phyloP scores from a whole-genome alignment of 2,888 invertebrate genomes.

The Acanthococcus lagerstroemiae region DNA sequence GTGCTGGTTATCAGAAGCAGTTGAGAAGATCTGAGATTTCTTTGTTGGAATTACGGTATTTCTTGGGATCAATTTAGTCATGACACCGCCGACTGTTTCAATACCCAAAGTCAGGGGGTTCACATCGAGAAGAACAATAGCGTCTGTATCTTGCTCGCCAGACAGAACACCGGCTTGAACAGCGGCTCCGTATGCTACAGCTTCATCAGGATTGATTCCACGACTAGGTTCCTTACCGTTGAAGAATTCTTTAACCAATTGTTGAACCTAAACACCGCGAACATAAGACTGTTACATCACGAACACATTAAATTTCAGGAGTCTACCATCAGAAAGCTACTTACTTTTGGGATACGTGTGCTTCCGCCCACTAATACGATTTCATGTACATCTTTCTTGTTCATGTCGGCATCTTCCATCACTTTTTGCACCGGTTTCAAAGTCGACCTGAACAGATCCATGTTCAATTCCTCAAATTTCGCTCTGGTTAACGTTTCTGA shows the following conservation, averaged over 20 bases:
- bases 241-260: slow-evolving; percentile 87
- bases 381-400: slow-evolving; percentile 95
- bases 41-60: slow-evolving; percentile 99
- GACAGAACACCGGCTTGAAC: slow-evolving; percentile 97
- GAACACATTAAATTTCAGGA: too few species aligned
- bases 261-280: slow-evolving; percentile 53
- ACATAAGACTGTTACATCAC: too few species aligned
- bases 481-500: slow-evolving; percentile 95
- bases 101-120: slow-evolving; percentile 99
- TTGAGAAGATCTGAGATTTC: slow-evolving; percentile 98
- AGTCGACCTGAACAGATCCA: slow-evolving; percentile 82
- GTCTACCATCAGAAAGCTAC: neutral
- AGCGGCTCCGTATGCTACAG: slow-evolving; percentile 96
- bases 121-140: slow-evolving; percentile 91
- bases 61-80: slow-evolving; percentile 95
- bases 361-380: slow-evolving; percentile 98
- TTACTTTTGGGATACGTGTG: slow-evolving; percentile 90
- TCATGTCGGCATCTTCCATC: slow-evolving; percentile 97
- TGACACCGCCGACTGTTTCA: slow-evolving; percentile 98
- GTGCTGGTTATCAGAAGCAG: slow-evolving; percentile 97
- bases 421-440: slow-evolving; percentile 93
- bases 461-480: slow-evolving; percentile 96
- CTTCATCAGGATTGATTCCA: slow-evolving; percentile 98
- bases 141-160: slow-evolving; percentile 94
- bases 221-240: slow-evolving; percentile 95